Conservation (phyloP, 2,113 vertebrate species). For the Eptatretus burgeri region DNA sequence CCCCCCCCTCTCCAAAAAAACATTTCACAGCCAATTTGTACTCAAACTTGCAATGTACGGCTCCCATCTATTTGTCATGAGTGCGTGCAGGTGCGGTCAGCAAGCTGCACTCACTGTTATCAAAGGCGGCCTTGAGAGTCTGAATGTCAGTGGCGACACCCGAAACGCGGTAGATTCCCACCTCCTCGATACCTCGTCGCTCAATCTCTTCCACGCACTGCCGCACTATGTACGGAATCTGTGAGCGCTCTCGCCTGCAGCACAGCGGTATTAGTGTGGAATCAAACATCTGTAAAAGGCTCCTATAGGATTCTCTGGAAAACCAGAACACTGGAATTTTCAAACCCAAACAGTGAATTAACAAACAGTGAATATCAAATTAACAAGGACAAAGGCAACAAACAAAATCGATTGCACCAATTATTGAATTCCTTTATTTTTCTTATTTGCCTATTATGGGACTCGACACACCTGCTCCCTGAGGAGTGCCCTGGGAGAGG, state of each 20-base stretch:
- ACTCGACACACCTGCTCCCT: too few relatives aligned
- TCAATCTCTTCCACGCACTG: slow-evolving; percentile 94
- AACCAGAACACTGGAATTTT: too few relatives aligned
- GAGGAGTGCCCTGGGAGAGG: too few relatives aligned
- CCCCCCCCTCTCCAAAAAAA: too few relatives aligned
- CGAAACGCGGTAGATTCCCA: slow-evolving; percentile 86
- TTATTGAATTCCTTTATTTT: neutral
- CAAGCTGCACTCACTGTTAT: slow-evolving; percentile 47
- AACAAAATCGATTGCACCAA: neutral
- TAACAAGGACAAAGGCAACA: too few relatives aligned
- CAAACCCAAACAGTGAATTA: too few relatives aligned
- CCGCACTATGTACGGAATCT: slow-evolving; percentile 86
- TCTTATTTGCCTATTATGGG: too few relatives aligned
- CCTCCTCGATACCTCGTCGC: slow-evolving; percentile 78
- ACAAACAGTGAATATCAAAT: too few relatives aligned
- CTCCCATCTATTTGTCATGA: neutral
- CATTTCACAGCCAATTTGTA: too few relatives aligned
- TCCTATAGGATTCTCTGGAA: too few relatives aligned
- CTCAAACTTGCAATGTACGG: too few relatives aligned
- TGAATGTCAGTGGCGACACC: slow-evolving; percentile 93
- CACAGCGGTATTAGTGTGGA: neutral
- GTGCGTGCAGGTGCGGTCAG: neutral
- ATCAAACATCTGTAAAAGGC: neutral
- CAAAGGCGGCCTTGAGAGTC: slow-evolving; percentile 67
- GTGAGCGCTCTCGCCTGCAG: slow-evolving; percentile 57